Conservation (phyloP, 2,888 invertebrate species). For the Xiphydria camelus region DNA sequence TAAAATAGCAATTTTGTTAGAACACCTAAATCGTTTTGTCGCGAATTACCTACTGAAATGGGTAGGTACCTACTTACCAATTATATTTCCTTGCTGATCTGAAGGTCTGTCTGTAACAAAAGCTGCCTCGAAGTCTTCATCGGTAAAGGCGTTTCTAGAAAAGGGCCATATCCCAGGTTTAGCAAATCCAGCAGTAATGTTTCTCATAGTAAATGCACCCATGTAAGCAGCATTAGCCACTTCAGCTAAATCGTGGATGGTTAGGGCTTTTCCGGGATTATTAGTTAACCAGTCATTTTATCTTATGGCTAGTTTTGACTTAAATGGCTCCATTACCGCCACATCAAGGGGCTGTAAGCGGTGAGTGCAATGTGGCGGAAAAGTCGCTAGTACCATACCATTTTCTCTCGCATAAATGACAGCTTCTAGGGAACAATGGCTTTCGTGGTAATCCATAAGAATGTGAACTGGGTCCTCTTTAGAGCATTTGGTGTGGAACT, state of each 20-base stretch:
- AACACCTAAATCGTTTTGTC: no score
- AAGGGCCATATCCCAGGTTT: conserved; percentile 31
- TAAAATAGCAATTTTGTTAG: no score
- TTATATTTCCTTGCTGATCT: no score
- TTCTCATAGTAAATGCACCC: conserved; percentile 16
- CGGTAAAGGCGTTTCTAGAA: no score
- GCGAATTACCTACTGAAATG: no score
- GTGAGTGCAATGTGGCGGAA: conserved; percentile 48
- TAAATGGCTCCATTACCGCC: conserved; percentile 40
- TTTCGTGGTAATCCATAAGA: conserved; percentile 18
- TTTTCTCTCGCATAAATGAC: conserved; percentile 39
- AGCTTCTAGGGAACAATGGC: conserved; percentile 15
- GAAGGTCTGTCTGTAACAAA: no score
- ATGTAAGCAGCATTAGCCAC: conserved; percentile 19
- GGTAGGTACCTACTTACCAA: no score
- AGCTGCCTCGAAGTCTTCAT: no score
- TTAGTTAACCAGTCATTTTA: conserved; percentile 34
- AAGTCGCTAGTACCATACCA: conserved; percentile 44
- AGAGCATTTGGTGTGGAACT: no score
- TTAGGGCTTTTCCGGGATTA: conserved; percentile 39
- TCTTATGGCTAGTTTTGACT: conserved; percentile 33
- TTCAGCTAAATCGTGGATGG: conserved; percentile 30
- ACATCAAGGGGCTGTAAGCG: conserved; percentile 44
- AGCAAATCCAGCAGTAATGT: conserved; percentile 25
- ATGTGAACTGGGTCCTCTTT: no score